phyloP scores from a whole-genome alignment of 2,113 vertebrate species.

The Pachycephala philippinensis region DNA sequence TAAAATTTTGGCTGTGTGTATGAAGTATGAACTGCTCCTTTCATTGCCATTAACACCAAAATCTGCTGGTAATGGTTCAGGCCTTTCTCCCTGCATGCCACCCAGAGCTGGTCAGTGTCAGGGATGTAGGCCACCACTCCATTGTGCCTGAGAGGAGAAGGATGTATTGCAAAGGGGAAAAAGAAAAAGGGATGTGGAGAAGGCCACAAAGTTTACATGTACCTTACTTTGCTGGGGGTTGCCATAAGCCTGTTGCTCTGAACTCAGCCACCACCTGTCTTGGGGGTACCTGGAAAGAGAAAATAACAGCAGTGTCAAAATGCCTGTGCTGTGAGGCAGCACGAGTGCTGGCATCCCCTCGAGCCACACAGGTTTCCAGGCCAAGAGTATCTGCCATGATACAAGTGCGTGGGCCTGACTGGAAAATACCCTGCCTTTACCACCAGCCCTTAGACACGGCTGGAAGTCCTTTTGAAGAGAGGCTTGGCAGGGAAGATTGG shows the following conservation, averaged over 20 bases:
- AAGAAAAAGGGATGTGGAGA: background rate
- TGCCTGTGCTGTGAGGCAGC: background rate
- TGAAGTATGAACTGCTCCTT: background rate
- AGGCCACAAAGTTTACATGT: background rate
- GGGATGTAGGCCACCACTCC: background rate
- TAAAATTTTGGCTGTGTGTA: background rate
- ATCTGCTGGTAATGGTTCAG: background rate
- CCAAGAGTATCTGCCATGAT: background rate
- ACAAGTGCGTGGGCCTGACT: background rate
- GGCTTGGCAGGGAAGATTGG: background rate
- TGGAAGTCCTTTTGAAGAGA: background rate
- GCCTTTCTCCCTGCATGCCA: accelerated
- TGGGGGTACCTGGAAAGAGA: background rate
- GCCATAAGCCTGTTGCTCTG: background rate
- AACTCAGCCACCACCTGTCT: background rate
- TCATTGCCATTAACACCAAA: background rate
- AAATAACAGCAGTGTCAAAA: background rate
- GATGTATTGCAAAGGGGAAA: background rate
- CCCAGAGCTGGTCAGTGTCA: background rate
- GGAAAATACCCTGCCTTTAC: slow-evolving; percentile 20
- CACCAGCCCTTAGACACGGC: background rate
- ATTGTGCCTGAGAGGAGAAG: background rate
- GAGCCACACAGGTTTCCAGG: background rate
- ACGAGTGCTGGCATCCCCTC: background rate
- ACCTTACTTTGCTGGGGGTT: background rate